Evolutionary conservation across 2,113 vertebrate species (phyloP).

Genomic region (Lamprologus callipterus): DNA sequence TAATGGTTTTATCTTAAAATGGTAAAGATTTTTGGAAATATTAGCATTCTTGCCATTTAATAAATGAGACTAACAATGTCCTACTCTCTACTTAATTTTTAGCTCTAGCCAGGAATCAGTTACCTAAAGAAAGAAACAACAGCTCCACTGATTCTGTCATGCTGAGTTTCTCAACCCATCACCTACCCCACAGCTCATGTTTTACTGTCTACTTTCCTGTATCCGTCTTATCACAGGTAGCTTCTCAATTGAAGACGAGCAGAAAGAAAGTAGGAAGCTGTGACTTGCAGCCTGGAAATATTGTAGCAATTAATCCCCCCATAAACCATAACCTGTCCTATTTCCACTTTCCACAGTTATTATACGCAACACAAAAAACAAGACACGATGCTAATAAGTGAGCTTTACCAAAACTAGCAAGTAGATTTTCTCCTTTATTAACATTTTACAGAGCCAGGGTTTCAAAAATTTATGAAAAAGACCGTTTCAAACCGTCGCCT

Average conservation of each 20-base stretch:
- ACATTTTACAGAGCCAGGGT: not conserved
- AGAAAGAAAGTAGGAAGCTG: too few relatives aligned
- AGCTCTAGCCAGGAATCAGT: not conserved
- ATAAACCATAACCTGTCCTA: not conserved
- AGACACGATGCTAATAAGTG: not conserved
- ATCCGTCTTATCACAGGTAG: not conserved
- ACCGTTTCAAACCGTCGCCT: accelerated
- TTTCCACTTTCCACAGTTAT: not conserved
- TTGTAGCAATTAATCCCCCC: not conserved
- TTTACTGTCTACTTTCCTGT: not conserved
- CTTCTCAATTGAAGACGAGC: not conserved
- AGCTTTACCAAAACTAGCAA: not conserved
- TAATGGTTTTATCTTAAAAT: not conserved
- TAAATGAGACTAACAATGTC: not conserved
- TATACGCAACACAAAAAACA: not conserved
- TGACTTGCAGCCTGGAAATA: not conserved
- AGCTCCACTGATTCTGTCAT: not conserved
- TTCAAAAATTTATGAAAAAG: not conserved
- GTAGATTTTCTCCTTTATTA: not conserved
- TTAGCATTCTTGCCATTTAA: not conserved
- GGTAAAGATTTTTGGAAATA: not conserved
- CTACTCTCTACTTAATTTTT: not conserved
- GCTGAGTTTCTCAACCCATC: not conserved
- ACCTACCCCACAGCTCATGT: not conserved
- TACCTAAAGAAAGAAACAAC: not conserved